phyloP scores from a whole-genome alignment of 2,888 invertebrate species.

The Tiphia femorata region DNA sequence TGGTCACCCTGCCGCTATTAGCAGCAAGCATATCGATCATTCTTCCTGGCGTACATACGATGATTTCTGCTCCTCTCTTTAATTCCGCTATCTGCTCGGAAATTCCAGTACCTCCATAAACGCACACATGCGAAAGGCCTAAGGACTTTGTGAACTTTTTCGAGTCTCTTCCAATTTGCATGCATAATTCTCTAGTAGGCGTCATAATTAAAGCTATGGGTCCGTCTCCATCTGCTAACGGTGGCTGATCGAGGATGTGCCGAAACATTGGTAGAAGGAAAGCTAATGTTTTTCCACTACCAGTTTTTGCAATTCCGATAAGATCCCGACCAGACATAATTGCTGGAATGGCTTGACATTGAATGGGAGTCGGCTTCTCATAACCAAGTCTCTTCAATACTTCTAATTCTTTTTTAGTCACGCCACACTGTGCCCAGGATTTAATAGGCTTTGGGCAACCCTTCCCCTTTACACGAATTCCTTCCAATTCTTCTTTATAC shows the following conservation, averaged over 20 bases:
- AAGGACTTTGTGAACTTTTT: conserved; percentile 93
- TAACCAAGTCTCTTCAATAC: conserved; percentile 90
- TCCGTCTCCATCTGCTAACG: conserved; percentile 96
- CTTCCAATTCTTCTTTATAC: conserved; percentile 91
- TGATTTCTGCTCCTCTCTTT: conserved; percentile 96
- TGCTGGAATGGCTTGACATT: conserved; percentile 96
- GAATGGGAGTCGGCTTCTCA: conserved; percentile 98
- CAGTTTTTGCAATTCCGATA: conserved; percentile 99
- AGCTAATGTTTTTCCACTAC: conserved; percentile 98
- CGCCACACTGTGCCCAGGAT: conserved; percentile 98
- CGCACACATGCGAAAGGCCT: conserved; percentile 90
- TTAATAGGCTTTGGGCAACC: conserved; percentile 96
- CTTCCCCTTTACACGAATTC: conserved; percentile 95
- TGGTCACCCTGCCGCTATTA: conserved; percentile 97
- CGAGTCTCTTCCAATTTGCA: conserved; percentile 98
- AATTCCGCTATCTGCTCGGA: conserved; percentile 96
- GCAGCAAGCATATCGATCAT: conserved; percentile 99
- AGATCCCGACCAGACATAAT: conserved; percentile 97
- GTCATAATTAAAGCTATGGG: conserved; percentile 98
- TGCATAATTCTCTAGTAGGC: conserved; percentile 96
- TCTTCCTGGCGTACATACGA: conserved; percentile 98
- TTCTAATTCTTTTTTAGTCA: conserved; percentile 95
- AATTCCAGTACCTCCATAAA: conserved; percentile 98
- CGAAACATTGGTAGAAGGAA: conserved; percentile 98
- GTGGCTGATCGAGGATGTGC: conserved; percentile 94